Conservation (phyloP, 2,797 vertebrate genomes). For the Coregonus suidteri region DNA sequence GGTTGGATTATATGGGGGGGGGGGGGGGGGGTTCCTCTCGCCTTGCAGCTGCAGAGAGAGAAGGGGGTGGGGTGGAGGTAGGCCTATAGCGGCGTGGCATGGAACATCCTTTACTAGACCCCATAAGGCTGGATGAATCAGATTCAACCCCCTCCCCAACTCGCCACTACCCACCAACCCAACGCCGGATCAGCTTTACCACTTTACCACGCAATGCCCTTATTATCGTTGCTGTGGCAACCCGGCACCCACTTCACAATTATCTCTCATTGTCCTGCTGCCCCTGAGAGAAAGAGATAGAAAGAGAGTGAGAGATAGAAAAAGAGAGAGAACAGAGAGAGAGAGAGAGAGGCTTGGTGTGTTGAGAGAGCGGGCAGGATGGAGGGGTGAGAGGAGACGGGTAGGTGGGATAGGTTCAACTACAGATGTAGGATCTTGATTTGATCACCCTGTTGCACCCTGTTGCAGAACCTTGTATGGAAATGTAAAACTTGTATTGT, state of each 20-base stretch:
- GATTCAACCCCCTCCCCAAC: not conserved
- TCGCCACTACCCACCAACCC: not conserved
- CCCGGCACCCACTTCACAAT: slow-evolving; percentile 61
- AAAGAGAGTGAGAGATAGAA: slow-evolving; percentile 2
- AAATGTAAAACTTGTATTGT: no score
- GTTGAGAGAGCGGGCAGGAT: no score
- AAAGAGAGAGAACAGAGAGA: slow-evolving; percentile 5
- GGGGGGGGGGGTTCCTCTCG: not conserved
- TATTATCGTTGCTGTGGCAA: slow-evolving; percentile 73
- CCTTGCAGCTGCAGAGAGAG: not conserved
- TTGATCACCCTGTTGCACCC: not conserved
- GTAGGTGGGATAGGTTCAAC: not conserved
- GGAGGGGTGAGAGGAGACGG: not conserved
- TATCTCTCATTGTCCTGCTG: slow-evolving; percentile 59
- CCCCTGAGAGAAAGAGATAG: not conserved
- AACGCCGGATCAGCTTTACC: slow-evolving; percentile 38
- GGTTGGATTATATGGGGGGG: not conserved
- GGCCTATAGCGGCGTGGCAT: not conserved
- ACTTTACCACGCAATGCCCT: slow-evolving; percentile 68
- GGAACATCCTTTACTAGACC: not conserved
- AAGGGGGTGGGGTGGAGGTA: not conserved
- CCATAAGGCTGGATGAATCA: not conserved
- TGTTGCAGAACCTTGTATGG: no score
- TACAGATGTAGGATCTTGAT: not conserved
- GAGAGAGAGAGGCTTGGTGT: not conserved